These are phyloP conservation scores for Frankliniella intonsa DNA, from an alignment of 2,888 invertebrate genomes.

Conservation along the genomic window DNA sequence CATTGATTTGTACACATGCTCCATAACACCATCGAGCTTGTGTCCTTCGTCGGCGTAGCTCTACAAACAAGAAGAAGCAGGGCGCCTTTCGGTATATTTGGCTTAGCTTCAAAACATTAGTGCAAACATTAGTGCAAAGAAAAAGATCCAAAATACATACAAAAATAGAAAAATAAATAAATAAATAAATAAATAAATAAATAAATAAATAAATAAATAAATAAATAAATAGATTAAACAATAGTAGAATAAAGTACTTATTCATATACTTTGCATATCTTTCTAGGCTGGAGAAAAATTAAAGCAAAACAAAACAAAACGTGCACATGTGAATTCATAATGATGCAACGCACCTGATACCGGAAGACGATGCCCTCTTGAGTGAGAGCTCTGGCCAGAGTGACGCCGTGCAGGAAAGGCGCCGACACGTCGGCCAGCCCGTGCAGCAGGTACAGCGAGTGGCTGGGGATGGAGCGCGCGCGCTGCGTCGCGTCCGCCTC, in stretches of 20 bases:
- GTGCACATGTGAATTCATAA: not conserved
- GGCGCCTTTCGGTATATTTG: too few relatives aligned
- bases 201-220: too few relatives aligned
- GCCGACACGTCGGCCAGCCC: conserved; percentile 89
- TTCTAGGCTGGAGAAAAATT: too few relatives aligned
- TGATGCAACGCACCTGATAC: conserved; percentile 67
- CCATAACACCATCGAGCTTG: conserved; percentile 74
- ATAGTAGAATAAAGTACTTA: too few relatives aligned
- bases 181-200: too few relatives aligned
- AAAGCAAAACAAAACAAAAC: not conserved
- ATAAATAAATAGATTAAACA: too few relatives aligned
- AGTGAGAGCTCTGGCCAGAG: conserved; percentile 81
- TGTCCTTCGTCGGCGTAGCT: conserved; percentile 91
- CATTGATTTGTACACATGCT: conserved; percentile 89
- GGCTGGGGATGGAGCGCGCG: conserved; percentile 80
- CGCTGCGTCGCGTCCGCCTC: conserved; percentile 87
- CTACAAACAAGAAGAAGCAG: conserved; percentile 49
- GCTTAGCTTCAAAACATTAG: too few relatives aligned
- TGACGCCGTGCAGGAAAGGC: conserved; percentile 89
- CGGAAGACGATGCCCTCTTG: conserved; percentile 84
- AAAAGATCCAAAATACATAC: too few relatives aligned
- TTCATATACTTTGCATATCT: too few relatives aligned
- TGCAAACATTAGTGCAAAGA: too few relatives aligned
- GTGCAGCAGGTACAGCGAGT: conserved; percentile 84
- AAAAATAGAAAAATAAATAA: too few relatives aligned